A percentile compares a stretch with the other conserved stretches of the same genome.
These are phyloP conservation scores for Cepaea hortensis DNA, from an alignment of 2,888 invertebrate genomes.

Conservation along the genomic window DNA sequence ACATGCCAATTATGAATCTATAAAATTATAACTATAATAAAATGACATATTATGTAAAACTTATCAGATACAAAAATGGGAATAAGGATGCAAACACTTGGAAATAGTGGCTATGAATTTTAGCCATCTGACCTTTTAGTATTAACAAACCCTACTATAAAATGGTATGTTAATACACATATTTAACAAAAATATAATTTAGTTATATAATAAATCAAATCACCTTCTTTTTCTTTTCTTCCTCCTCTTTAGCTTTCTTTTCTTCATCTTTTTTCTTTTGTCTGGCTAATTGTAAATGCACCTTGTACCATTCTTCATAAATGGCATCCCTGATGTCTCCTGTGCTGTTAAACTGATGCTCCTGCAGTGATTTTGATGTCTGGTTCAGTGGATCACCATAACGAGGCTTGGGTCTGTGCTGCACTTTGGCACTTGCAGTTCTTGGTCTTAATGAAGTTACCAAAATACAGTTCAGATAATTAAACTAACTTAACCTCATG, in stretches of 20 bases:
- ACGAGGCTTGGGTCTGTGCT: slow-evolving; percentile 66
- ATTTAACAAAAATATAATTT: too few relatives aligned
- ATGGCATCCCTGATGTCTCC: slow-evolving; percentile 66
- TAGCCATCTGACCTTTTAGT: too few relatives aligned
- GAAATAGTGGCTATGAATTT: too few relatives aligned
- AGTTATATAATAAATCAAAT: neutral
- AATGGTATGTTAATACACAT: too few relatives aligned
- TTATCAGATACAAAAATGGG: too few relatives aligned
- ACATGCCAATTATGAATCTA: too few relatives aligned
- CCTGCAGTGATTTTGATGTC: slow-evolving; percentile 54
- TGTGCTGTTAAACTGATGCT: slow-evolving; percentile 62
- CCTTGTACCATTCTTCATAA: slow-evolving; percentile 67
- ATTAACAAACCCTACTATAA: too few relatives aligned
- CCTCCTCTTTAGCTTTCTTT: slow-evolving; percentile 62
- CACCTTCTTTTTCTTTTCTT: slow-evolving; percentile 68
- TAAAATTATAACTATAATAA: too few relatives aligned
- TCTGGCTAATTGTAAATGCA: slow-evolving; percentile 57
- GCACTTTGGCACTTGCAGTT: slow-evolving; percentile 53
- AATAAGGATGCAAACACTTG: too few relatives aligned
- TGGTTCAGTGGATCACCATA: slow-evolving; percentile 62
- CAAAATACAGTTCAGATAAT: neutral
- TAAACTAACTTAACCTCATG: too few relatives aligned
- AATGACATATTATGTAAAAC: too few relatives aligned
- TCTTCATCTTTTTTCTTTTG: slow-evolving; percentile 61
- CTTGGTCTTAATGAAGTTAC: slow-evolving; percentile 43